Conservation (phyloP, 2,888 invertebrate species). For the Cryptops parisi region DNA sequence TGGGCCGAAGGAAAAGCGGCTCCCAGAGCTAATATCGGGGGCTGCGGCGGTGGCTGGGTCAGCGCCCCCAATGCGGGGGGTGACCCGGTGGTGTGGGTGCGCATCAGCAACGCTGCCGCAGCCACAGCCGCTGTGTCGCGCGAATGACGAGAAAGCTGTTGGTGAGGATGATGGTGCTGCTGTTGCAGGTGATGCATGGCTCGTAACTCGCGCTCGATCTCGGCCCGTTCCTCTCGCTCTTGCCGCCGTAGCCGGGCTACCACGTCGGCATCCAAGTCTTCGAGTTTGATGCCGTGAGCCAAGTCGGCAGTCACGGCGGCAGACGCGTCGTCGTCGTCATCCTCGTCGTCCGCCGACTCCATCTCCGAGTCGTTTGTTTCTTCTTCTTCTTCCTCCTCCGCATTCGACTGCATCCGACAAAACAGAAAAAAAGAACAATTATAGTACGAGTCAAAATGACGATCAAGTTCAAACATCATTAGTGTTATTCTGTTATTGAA, state of each 20-base stretch:
- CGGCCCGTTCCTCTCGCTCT: conserved; percentile 31
- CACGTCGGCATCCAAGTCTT: conserved; percentile 27
- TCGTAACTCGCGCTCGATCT: conserved; percentile 32
- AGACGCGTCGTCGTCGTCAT: conserved; percentile 17
- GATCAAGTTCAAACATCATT: too few species aligned
- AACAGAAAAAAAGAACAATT: conserved; percentile 4
- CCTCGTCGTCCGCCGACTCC: conserved; percentile 21
- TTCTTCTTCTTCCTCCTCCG: conserved; percentile 24
- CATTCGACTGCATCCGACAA: conserved; percentile 25
- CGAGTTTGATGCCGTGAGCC: conserved; percentile 19
- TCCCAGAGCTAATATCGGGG: conserved; percentile 30
- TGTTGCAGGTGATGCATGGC: conserved; percentile 23
- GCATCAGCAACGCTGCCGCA: too few species aligned
- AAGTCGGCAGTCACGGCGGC: conserved; percentile 26
- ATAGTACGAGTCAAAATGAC: too few species aligned
- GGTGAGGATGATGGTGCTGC: background rate
- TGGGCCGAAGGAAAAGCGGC: conserved; percentile 49
- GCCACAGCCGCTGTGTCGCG: conserved; percentile 40
- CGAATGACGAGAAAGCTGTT: conserved; percentile 29
- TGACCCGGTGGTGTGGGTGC: conserved; percentile 22
- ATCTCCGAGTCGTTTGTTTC: conserved; percentile 24
- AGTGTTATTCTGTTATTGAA: too few species aligned
- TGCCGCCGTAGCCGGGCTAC: conserved; percentile 30
- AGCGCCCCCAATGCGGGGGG: conserved; percentile 20
- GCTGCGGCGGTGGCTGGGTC: conserved; percentile 20